Evolutionary conservation across 2,113 vertebrate genomes (phyloP), one percentile per base, ranked within the genome.

Genomic region (Onychostruthus taczanowskii): DNA sequence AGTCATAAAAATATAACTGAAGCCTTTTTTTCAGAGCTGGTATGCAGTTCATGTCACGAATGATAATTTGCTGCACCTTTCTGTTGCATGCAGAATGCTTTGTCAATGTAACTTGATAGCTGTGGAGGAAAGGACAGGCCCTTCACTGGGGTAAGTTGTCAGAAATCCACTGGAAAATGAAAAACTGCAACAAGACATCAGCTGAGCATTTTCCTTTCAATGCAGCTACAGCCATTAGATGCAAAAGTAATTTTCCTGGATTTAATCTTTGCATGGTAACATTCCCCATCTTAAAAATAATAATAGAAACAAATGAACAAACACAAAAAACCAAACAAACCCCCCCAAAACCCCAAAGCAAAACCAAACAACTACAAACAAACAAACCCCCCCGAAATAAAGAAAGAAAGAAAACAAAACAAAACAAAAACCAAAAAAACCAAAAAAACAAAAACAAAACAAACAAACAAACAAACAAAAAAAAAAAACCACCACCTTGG

Each of bases 61-160:
- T 50, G 37, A 87, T 61, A 28, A 85, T 87, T 82, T 79, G 69
- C 31, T 89, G 78, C 49, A 91, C 87, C 79, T 96, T 91, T 76
- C 72, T 84, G 22, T 49, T 75, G 33, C 58, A 33, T 37, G 46
- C 44, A 82, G 81, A 94, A 89, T 62, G 69, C 73, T 86, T 68
- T 70, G 69, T 68, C 91, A 87, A 68, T 82, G 91, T 74, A 94
- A 95, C 82, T 88, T 0, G 0, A 94, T 68, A 76, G 53, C 68
- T 84, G 24, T 58, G 58, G 58, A 85, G 77, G 67, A 87, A 91
- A 95, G 91, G 74, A 62, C 86, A 91, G 69, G 66, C 55, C 59
- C 58, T 93, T 69, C 5, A 7, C 67, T 76, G 18, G 35, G n/a
- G 5, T 44, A 66, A 76, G 46, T 63, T 53, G 37, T 80, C 77